These are phyloP conservation scores for Cenopis cana DNA, from an alignment of 2,888 invertebrate species.

Conservation along the genomic window DNA sequence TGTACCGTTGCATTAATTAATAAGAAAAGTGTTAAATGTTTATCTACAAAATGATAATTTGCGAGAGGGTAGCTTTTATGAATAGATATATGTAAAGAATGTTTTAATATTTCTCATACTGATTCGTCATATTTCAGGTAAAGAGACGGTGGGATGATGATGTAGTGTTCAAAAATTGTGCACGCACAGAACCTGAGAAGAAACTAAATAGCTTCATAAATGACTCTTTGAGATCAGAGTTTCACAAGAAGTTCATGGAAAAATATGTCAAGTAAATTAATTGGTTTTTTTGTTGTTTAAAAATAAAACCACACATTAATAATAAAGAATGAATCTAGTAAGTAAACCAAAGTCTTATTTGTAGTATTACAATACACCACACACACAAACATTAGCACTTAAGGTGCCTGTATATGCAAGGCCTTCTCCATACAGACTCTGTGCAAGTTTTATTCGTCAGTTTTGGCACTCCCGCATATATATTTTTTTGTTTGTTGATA, in stretches of 20 bases:
- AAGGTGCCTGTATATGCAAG: too few species aligned
- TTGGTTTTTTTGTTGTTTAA: background rate
- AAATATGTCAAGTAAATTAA: constrained; percentile 97
- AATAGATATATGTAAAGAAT: too few species aligned
- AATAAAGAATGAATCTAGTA: constrained; percentile 14
- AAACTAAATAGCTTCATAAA: constrained; percentile 96
- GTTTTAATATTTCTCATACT: constrained; percentile 7
- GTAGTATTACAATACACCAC: background rate
- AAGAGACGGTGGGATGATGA: constrained; percentile 99
- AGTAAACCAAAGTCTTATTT: background rate
- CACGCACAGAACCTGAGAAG: constrained; percentile 96
- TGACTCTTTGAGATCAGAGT: constrained; percentile 98
- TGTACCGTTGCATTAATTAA: too few species aligned
- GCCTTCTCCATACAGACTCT: too few species aligned
- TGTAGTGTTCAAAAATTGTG: constrained; percentile 99
- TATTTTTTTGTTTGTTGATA: too few species aligned
- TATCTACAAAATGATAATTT: too few species aligned
- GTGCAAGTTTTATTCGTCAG: too few species aligned
- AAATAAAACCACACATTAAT: background rate
- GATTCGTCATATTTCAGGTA: constrained; percentile 79
- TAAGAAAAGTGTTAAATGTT: too few species aligned
- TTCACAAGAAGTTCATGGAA: constrained; percentile 99
- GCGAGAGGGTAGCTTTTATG: too few species aligned
- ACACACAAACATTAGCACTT: background rate
- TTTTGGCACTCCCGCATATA: too few species aligned